phyloP scores from a whole-genome alignment of 2,113 vertebrate genomes.

The Perca flavescens region DNA sequence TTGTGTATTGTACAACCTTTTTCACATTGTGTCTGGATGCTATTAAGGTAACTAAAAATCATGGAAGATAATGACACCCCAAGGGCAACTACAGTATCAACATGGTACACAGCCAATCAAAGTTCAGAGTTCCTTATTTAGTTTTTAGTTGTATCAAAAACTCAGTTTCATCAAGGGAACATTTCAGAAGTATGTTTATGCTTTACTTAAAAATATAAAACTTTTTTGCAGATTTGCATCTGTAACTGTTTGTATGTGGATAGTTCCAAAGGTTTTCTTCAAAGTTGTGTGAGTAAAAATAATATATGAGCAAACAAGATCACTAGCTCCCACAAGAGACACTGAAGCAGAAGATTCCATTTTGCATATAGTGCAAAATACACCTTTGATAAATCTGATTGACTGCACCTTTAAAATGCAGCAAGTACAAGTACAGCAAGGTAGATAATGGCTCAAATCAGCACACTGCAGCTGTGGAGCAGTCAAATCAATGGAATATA shows the following conservation, averaged over 20 bases:
- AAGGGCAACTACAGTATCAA: neutral
- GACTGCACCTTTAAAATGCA: neutral
- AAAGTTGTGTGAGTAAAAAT: slow-evolving; percentile 29
- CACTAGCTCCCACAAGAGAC: slow-evolving; percentile 26
- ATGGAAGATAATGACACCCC: neutral
- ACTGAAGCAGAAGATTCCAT: neutral
- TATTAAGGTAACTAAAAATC: no score
- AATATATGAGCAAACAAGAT: neutral
- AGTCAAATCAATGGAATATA: slow-evolving; percentile 6
- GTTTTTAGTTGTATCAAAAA: neutral
- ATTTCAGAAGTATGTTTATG: neutral
- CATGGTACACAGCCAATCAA: neutral
- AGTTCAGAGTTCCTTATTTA: neutral
- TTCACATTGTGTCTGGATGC: neutral
- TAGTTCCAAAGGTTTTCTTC: slow-evolving; percentile 1
- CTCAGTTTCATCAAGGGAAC: neutral
- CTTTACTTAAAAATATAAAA: neutral
- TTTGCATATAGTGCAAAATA: slow-evolving; percentile 14
- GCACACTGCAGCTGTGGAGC: slow-evolving; percentile 12
- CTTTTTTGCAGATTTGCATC: neutral
- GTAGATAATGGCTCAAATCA: slow-evolving; percentile 22
- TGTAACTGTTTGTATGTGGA: neutral
- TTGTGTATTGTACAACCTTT: neutral
- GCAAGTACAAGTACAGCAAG: neutral
- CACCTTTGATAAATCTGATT: slow-evolving; percentile 15